These are phyloP conservation scores for Mactra quadrangularis DNA, from an alignment of 1,140 invertebrate species.

Conservation along the genomic window DNA sequence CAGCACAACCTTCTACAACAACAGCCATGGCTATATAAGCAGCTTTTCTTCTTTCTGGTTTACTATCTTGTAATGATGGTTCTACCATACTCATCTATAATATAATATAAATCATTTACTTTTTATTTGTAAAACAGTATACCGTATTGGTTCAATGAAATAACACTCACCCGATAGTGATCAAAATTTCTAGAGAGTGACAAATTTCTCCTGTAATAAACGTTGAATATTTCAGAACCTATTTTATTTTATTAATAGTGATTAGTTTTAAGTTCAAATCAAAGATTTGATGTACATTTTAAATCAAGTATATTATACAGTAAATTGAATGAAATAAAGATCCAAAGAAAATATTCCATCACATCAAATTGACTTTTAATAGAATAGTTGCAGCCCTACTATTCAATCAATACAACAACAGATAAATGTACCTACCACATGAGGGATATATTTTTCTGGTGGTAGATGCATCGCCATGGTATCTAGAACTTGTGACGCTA, in stretches of 20 bases:
- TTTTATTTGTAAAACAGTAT: neutral
- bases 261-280: too few species aligned
- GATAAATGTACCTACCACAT: conserved; percentile 86
- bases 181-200: too few species aligned
- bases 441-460: conserved; percentile 90
- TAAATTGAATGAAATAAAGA: neutral
- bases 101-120: neutral
- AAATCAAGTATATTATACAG: neutral
- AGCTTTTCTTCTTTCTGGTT: conserved; percentile 88
- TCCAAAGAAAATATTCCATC: neutral
- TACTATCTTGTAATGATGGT: conserved; percentile 86
- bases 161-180: too few species aligned
- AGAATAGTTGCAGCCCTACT: too few species aligned
- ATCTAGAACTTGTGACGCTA: conserved; percentile 90
- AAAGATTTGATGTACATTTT: too few species aligned
- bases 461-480: conserved; percentile 90
- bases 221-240: too few species aligned
- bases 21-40: conserved; percentile 90
- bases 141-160: neutral
- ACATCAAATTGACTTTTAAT: too few species aligned
- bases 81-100: conserved; percentile 87
- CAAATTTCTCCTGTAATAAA: too few species aligned
- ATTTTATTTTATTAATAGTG: too few species aligned
- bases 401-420: neutral
- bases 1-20: conserved; percentile 91